Evolutionary conservation across 2,797 vertebrate species (phyloP).

Genomic region (Enteromius treurensis): DNA sequence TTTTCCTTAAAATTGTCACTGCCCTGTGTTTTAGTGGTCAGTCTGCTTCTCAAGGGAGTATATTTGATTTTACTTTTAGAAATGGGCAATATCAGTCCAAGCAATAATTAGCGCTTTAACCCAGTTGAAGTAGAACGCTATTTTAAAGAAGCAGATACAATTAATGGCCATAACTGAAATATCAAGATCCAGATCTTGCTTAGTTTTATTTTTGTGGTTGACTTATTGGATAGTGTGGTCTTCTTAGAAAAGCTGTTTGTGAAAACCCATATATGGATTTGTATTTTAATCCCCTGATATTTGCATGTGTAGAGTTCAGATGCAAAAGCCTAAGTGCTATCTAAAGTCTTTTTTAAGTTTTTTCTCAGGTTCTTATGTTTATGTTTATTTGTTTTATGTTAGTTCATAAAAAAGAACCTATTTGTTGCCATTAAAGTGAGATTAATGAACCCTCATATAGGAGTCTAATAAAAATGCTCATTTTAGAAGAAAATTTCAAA

Average conservation of each 20-base stretch:
- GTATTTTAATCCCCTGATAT: not conserved
- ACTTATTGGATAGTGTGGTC: not conserved
- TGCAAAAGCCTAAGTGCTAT: no score
- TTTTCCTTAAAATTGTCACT: not conserved
- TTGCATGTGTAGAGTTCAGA: not conserved
- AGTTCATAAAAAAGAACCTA: no score
- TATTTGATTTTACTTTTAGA: not conserved
- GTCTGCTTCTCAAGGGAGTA: not conserved
- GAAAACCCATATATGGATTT: not conserved
- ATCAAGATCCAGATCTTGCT: not conserved
- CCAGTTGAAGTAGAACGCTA: not conserved
- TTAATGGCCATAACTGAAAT: not conserved
- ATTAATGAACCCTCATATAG: no score
- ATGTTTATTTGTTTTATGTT: no score
- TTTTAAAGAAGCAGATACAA: not conserved
- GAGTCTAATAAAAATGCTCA: no score
- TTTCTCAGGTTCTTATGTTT: no score
- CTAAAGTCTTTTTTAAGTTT: no score
- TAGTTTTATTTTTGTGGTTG: not conserved
- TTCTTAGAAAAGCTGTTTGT: not conserved
- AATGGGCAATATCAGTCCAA: not conserved
- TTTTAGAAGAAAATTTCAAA: no score
- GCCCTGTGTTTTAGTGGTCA: not conserved
- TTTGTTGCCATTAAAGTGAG: no score
- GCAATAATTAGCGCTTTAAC: not conserved